Evolutionary conservation across 1,140 invertebrate genomes (phyloP).

Genomic region (Oreohelix idahoensis): DNA sequence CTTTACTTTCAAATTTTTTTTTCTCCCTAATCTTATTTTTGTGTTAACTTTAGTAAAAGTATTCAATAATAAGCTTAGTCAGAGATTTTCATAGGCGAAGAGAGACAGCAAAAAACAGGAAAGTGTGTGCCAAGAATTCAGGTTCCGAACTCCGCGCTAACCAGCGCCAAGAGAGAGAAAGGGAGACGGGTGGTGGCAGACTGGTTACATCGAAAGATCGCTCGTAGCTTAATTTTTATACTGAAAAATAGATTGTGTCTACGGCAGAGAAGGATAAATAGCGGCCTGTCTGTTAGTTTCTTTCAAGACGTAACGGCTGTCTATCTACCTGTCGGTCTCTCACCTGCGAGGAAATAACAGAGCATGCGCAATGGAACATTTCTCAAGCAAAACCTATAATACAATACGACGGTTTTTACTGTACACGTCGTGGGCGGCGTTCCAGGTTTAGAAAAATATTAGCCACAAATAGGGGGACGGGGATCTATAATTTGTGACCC

Average conservation of each 20-base stretch:
- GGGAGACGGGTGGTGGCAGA: background rate
- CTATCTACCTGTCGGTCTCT: slow-evolving; percentile 10
- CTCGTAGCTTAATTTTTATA: background rate
- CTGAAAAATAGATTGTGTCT: background rate
- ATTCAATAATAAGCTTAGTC: background rate
- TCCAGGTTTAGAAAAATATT: background rate
- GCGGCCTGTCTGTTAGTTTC: background rate
- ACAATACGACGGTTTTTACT: background rate
- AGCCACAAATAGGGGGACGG: background rate
- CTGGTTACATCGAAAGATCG: slow-evolving; percentile 5
- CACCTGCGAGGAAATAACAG: slow-evolving; percentile 10
- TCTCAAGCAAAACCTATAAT: no score
- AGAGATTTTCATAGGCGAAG: no score
- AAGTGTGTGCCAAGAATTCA: no score
- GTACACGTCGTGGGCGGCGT: background rate
- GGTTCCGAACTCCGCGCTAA: no score
- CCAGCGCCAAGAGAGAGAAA: no score
- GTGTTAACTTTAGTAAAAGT: slow-evolving; percentile 4
- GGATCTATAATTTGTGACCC: background rate
- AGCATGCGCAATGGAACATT: background rate
- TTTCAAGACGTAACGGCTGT: background rate
- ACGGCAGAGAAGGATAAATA: background rate
- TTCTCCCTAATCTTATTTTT: background rate
- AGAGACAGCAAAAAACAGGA: no score
- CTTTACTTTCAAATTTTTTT: background rate